Base-by-base conservation (phyloP, 1,140 invertebrate genomes). In the Eriosoma lanigerum region DNA sequence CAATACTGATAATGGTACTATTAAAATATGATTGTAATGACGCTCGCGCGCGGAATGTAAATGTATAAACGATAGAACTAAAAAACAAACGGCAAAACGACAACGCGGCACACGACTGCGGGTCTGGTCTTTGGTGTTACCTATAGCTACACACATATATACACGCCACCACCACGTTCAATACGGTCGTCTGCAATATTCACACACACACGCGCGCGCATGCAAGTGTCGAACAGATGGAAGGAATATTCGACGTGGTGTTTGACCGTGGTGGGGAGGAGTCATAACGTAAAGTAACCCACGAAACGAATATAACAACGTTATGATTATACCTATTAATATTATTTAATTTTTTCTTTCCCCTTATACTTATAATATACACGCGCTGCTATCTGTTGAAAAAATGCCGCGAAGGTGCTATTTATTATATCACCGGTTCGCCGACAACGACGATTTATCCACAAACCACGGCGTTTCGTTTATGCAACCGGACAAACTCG, bases 101-200 rank as follows among this genome's bases (percentile, higher is more conserved):
- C 72, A 26, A 75, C 72, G 75, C 75, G 75, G 75, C 75, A 78
- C 54, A 78, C 75, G 75, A 78, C 75, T 78, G 66, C 75, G 32
- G 56, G 56, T 38, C 48, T 24, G 72, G 13, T 75, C 21, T n/a
- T n/a, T 38, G 13, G 44, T 3, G 72, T 78, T 78, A 48, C 75
- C 75, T 78, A 73, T 73, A n/a, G 75, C 32, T 44, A 62, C 75
- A 58, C 56, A 78, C 54, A 60, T 8, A 60, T 12, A 48, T 24
- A 78, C 75, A 29, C 21, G 9, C 73, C 72, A 75, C 72, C 54
- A 75, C 72, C 72, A 73, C 72, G 54, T 75, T 75, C 72, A n/a
- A 75, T 52, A 75, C 72, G 10, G n/a, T 29, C 29, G 29, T 54
- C 29, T 52, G 52, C 52, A 75, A 50, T 29, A 26, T 12, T 29